Conservation (phyloP, 2,797 vertebrate species). For the Syngnathus rostellatus region DNA sequence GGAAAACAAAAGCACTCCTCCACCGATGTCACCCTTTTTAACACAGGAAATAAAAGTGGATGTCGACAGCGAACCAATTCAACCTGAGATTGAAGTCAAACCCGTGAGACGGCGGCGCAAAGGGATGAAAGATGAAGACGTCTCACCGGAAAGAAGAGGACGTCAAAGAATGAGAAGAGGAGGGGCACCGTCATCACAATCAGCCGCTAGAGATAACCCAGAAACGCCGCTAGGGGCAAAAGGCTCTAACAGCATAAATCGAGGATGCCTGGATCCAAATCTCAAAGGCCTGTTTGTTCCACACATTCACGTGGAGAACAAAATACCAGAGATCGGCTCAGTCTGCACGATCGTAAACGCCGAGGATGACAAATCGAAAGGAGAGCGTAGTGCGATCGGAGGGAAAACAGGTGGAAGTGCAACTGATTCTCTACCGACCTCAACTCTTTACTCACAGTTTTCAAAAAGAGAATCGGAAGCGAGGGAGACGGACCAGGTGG, state of each 20-base stretch:
- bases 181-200: constrained; percentile 56
- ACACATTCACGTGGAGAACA: constrained; percentile 93
- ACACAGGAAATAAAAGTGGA: constrained; percentile 65
- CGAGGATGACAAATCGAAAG: constrained; percentile 88
- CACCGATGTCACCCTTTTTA: constrained; percentile 46
- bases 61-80: constrained; percentile 62
- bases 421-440: constrained; percentile 55
- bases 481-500: constrained; percentile 58
- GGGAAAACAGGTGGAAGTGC: constrained; percentile 52
- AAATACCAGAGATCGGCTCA: constrained; percentile 86
- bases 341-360: constrained; percentile 95
- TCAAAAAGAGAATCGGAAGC: constrained; percentile 67
- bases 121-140: constrained; percentile 61
- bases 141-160: constrained; percentile 35
- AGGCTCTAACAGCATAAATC: constrained; percentile 34
- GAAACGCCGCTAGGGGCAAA: constrained; percentile 51
- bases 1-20: constrained; percentile 38
- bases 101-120: constrained; percentile 56
- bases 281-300: constrained; percentile 87
- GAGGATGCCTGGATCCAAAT: constrained; percentile 71
- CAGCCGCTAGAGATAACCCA: constrained; percentile 67
- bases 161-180: constrained; percentile 65
- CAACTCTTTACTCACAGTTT: constrained; percentile 57
- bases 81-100: constrained; percentile 61
- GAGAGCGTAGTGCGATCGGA: constrained; percentile 69